Percentiles rank a stretch among this genome's conserved stretches.
Conservation (phyloP, 2,113 vertebrate species). For the Proterorhinus semilunaris region DNA sequence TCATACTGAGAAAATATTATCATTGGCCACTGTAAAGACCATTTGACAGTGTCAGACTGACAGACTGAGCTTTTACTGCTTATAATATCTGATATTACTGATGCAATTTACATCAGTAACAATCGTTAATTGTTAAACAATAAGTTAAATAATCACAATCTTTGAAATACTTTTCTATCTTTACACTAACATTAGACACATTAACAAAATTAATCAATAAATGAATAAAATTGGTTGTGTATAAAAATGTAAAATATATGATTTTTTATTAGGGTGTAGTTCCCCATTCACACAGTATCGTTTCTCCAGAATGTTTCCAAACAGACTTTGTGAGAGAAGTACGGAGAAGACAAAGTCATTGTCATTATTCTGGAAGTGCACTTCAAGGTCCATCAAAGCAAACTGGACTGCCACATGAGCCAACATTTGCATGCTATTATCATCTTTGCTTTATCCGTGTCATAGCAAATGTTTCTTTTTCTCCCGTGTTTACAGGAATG, state of each 20-base stretch:
- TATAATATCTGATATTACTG: neutral
- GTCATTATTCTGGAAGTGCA: slow-evolving; percentile 56
- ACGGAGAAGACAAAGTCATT: slow-evolving; percentile 16
- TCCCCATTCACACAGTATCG: neutral
- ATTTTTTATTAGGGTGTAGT: neutral
- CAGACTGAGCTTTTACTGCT: neutral
- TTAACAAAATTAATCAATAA: too few relatives aligned
- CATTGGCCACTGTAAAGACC: slow-evolving; percentile 11
- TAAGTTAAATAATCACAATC: too few relatives aligned
- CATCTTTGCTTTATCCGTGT: slow-evolving; percentile 75
- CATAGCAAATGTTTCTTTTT: slow-evolving; percentile 76
- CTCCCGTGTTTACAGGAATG: slow-evolving; percentile 75
- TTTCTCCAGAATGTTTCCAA: neutral
- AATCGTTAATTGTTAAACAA: too few relatives aligned
- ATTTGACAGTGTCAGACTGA: neutral
- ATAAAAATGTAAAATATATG: too few relatives aligned
- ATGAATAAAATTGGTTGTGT: too few relatives aligned
- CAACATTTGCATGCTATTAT: slow-evolving; percentile 76
- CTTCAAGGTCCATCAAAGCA: slow-evolving; percentile 69
- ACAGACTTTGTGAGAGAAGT: slow-evolving; percentile 1
- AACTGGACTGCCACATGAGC: slow-evolving; percentile 61
- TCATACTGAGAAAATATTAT: slow-evolving; percentile 2
- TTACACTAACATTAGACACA: too few relatives aligned
- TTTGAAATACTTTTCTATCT: too few relatives aligned
- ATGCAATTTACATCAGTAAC: too few relatives aligned